Conservation (phyloP, 2,888 invertebrate genomes). For the Andrena flavipes region DNA sequence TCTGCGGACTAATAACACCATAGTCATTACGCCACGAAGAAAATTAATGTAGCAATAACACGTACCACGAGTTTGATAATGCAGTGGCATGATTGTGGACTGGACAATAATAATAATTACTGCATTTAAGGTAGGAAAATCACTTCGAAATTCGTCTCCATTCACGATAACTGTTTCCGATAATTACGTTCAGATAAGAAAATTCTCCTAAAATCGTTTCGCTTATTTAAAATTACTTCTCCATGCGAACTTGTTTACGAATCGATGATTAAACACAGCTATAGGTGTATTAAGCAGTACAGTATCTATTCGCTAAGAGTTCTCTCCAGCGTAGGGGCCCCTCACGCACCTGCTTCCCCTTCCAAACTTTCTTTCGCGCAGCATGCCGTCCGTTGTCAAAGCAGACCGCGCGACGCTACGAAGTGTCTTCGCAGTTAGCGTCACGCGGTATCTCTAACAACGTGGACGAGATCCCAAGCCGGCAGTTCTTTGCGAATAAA, state of each 20-base stretch:
- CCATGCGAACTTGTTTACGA: background rate
- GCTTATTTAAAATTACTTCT: background rate
- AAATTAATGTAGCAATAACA: slow-evolving; percentile 1
- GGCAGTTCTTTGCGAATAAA: too few relatives aligned
- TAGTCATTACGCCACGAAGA: background rate
- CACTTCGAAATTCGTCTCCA: slow-evolving; percentile 2
- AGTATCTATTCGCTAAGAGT: too few relatives aligned
- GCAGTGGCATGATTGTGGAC: background rate
- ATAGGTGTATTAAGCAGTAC: too few relatives aligned
- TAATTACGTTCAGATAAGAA: background rate
- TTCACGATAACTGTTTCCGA: background rate
- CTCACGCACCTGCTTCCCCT: too few relatives aligned
- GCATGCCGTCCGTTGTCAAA: too few relatives aligned
- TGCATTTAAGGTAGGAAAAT: slow-evolving; percentile 12
- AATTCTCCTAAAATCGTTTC: background rate
- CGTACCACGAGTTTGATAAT: background rate
- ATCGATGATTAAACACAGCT: background rate
- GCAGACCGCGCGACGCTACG: too few relatives aligned
- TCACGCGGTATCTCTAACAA: too few relatives aligned
- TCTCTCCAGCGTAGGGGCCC: too few relatives aligned
- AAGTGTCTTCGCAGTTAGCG: too few relatives aligned
- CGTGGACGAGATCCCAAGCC: too few relatives aligned
- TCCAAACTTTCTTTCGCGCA: too few relatives aligned
- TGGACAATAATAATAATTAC: slow-evolving; percentile 4
- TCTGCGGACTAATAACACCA: background rate